These are phyloP conservation scores for Sesia bembeciformis DNA, from an alignment of 2,888 invertebrate species.

Conservation along the genomic window DNA sequence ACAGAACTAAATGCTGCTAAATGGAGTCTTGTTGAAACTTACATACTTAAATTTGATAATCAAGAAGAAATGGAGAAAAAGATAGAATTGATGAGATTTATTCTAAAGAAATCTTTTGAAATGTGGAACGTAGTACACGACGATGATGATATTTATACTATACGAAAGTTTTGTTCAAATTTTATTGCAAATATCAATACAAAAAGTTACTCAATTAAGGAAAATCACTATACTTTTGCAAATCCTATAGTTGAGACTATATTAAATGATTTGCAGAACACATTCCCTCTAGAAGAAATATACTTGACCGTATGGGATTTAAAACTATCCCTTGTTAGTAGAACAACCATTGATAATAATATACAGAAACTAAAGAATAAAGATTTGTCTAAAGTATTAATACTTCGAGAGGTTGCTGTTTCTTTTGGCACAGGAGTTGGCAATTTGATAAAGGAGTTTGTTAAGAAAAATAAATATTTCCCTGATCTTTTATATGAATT, in stretches of 20 bases:
- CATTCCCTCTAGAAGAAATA: conserved; percentile 14
- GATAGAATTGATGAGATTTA: conserved; percentile 11
- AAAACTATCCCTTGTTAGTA: conserved; percentile 13
- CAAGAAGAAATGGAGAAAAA: conserved; percentile 11
- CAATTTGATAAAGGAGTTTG: conserved; percentile 14
- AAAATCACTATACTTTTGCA: conserved; percentile 3
- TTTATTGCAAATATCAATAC: conserved; percentile 15
- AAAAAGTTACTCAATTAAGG: conserved; percentile 2
- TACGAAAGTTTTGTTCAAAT: conserved; percentile 10
- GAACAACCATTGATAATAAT: conserved; percentile 7
- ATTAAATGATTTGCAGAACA: conserved; percentile 11
- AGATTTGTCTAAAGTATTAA: neutral
- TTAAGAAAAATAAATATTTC: conserved; percentile 13
- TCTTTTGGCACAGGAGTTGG: conserved; percentile 19
- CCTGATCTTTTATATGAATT: neutral
- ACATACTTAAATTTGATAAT: conserved; percentile 11
- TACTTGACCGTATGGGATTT: conserved; percentile 26
- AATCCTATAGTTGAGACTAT: conserved; percentile 18
- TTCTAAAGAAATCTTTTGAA: conserved; percentile 15
- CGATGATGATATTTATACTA: conserved; percentile 6
- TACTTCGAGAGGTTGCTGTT: conserved; percentile 6
- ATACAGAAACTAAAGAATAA: neutral
- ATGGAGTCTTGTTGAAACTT: conserved; percentile 22
- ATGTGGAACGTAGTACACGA: conserved; percentile 13
- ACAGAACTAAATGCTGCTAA: conserved; percentile 15